Evolutionary conservation across 2,797 vertebrate genomes (phyloP), one percentile per base, ranked within the genome.

Genomic region (Miichthys miiuy): DNA sequence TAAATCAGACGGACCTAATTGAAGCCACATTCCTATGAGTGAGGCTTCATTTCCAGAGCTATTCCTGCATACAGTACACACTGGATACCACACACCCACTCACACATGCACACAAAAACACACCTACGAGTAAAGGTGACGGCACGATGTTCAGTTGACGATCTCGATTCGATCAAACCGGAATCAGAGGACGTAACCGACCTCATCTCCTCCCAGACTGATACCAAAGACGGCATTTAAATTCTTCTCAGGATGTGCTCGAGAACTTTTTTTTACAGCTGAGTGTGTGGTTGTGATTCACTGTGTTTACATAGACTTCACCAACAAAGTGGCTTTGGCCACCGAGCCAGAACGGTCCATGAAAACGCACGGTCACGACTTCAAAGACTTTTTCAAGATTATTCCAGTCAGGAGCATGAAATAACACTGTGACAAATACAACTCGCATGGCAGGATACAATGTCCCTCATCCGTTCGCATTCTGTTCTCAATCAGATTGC

Each of bases 381-480:
- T 94, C 87, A 94, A 93, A 94, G 90, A 63, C 27, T n/a, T 54
- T 64, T 66, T 55, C 42, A 12, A 80, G 86, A 89, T 89, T 64
- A 81, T 91, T 92, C 85, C 87, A 86, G 85, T 91, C 92, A 89
- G 90, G 75, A 89, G 92, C 93, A 87, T 93, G 92, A 92, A 94
- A 92, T 91, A 90, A 91, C 90, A 91, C 87, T 88, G 92, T 87
- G 93, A 92, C 89, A 92, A 93, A 92, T 50, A 88, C 90, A 87
- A 84, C 77, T 78, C 48, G 86, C 89, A 90, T 91, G 89, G 89
- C 81, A 84, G 89, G 88, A 92, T 77, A 81, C 82, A 73, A 81
- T 41, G 89, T 84, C 85, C 85, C 83, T 83, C 88, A 86, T 89
- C 87, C 79, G 82, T 81, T 83, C 47, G 55, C 83, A 12, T 79